Percentiles rank a stretch among this genome's conserved stretches.
These are phyloP conservation scores for Puntigrus tetrazona DNA, from an alignment of 2,113 vertebrate species.

Conservation along the genomic window DNA sequence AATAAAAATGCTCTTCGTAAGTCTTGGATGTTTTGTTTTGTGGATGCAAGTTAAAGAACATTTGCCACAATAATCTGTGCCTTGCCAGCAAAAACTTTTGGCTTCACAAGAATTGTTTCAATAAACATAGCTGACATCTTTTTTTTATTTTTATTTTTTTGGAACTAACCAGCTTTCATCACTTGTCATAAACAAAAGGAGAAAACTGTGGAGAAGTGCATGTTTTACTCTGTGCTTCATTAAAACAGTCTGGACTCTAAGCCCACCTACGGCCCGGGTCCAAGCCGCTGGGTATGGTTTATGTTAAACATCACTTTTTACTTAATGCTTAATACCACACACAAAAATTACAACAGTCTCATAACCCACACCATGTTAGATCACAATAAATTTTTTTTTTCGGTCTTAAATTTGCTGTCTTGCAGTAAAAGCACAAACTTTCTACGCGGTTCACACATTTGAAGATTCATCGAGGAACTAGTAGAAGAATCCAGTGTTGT, in stretches of 20 bases:
- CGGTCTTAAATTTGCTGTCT: constrained; percentile 16
- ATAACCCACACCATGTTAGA: constrained; percentile 24
- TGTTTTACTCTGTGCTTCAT: constrained; percentile 46
- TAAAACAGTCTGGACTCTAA: constrained; percentile 33
- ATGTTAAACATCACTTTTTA: constrained; percentile 39
- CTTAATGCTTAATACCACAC: constrained; percentile 40
- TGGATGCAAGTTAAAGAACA: constrained; percentile 36
- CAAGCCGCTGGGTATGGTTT: constrained; percentile 32
- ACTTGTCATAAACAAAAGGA: constrained; percentile 49
- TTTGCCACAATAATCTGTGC: constrained; percentile 54
- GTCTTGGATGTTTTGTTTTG: constrained; percentile 50
- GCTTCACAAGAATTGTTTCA: constrained; percentile 50
- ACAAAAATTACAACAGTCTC: constrained; percentile 32
- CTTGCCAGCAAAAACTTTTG: constrained; percentile 56
- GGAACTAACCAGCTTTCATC: constrained; percentile 40
- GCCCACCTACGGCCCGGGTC: constrained; percentile 2
- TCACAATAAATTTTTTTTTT: constrained; percentile 31
- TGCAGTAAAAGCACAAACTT: constrained; percentile 15
- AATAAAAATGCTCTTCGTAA: constrained; percentile 26
- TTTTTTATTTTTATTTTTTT: constrained; percentile 13
- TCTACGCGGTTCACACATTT: background rate
- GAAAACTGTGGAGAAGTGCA: constrained; percentile 40
- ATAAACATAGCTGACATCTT: constrained; percentile 53
- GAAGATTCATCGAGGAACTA: constrained; percentile 23
- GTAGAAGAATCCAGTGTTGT: background rate